A percentile compares a stretch with the other conserved stretches of the same genome.
Evolutionary conservation across 2,888 invertebrate species (phyloP).

Genomic region (Empis livida): DNA sequence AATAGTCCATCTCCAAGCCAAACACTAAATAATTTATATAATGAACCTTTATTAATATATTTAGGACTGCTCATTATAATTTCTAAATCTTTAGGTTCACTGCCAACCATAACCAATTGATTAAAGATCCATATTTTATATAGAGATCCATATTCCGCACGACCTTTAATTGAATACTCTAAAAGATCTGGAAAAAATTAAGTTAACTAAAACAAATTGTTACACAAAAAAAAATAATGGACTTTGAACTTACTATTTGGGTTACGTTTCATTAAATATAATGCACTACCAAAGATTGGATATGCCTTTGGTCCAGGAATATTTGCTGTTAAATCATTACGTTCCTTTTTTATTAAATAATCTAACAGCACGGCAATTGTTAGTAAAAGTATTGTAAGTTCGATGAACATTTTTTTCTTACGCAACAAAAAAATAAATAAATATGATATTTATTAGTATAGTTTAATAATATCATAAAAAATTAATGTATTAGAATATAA

Average conservation of each 20-base stretch:
- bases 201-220: too few species aligned
- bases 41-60: slow-evolving; percentile 23
- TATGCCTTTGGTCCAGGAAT: slow-evolving; percentile 9
- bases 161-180: slow-evolving; percentile 16
- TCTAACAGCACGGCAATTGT: slow-evolving; percentile 11
- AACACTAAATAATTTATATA: slow-evolving; percentile 21
- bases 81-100: slow-evolving; percentile 38
- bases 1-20: slow-evolving; percentile 30
- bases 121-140: slow-evolving; percentile 37
- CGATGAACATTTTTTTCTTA: too few species aligned
- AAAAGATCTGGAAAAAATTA: slow-evolving; percentile 20
- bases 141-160: slow-evolving; percentile 32
- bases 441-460: too few species aligned
- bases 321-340: slow-evolving; percentile 16
- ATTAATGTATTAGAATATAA: too few species aligned
- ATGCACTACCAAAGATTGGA: slow-evolving; percentile 7
- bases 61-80: slow-evolving; percentile 27
- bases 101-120: slow-evolving; percentile 31
- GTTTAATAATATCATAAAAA: too few species aligned
- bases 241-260: too few species aligned
- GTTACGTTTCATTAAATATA: too few species aligned
- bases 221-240: too few species aligned
- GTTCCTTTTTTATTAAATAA: slow-evolving; percentile 21
- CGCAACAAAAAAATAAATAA: too few species aligned
- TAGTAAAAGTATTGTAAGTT: too few species aligned